Percentiles rank a stretch among this genome's conserved stretches.
Evolutionary conservation across 2,888 invertebrate species (phyloP).

Genomic region (Drosophila austrosaltans): DNA sequence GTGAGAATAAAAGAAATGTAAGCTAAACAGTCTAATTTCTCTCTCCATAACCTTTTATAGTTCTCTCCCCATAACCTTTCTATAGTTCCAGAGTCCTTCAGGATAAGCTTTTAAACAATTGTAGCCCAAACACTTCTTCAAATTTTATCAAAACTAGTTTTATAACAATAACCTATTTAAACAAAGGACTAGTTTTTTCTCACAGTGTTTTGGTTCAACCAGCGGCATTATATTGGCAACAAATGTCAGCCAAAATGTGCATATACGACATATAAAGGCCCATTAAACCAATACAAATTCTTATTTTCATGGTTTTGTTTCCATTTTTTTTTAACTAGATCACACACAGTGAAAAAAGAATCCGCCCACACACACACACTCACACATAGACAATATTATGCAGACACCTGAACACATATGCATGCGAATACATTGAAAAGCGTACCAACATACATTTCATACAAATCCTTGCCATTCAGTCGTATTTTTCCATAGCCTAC

Average conservation of each 20-base stretch:
- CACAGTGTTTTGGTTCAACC: too few relatives aligned
- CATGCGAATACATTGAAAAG: too few relatives aligned
- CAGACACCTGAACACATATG: background rate
- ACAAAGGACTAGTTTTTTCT: too few relatives aligned
- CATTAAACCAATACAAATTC: background rate
- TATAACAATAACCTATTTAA: too few relatives aligned
- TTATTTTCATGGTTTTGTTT: background rate
- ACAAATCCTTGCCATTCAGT: conserved; percentile 21
- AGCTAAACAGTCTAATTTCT: too few relatives aligned
- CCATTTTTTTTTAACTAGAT: conserved; percentile 3
- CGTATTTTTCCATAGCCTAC: conserved; percentile 25
- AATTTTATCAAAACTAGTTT: background rate
- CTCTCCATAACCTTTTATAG: too few relatives aligned
- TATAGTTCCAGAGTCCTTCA: too few relatives aligned
- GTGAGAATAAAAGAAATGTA: too few relatives aligned
- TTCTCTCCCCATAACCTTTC: too few relatives aligned
- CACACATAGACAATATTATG: background rate
- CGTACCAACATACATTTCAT: background rate
- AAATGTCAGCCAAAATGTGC: background rate
- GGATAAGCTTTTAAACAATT: too few relatives aligned
- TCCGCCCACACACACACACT: background rate
- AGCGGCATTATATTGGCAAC: background rate
- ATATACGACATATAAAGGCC: background rate
- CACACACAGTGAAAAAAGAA: background rate
- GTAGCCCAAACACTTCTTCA: too few relatives aligned